These are phyloP conservation scores for Alsophila aescularia DNA, from an alignment of 2,888 invertebrate genomes.

Conservation along the genomic window DNA sequence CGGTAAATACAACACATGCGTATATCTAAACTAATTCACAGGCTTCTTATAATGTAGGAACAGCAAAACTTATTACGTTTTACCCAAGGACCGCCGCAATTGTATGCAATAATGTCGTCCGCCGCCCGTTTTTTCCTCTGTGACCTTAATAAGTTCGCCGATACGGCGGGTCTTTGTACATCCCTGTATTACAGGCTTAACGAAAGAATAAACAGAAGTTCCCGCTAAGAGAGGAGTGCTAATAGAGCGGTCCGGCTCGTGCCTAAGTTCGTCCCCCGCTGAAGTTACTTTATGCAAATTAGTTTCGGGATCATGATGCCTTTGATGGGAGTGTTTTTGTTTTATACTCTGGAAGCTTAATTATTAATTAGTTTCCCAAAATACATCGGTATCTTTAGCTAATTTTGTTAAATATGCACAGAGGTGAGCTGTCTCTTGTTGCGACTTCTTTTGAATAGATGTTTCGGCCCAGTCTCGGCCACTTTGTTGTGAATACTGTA, in stretches of 20 bases:
- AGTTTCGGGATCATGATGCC: constrained; percentile 46
- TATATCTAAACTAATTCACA: too few relatives aligned
- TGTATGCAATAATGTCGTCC: background rate
- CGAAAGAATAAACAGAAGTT: constrained; percentile 34
- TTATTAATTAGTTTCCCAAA: constrained; percentile 23
- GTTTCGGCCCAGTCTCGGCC: too few relatives aligned
- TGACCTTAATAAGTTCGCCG: constrained; percentile 18
- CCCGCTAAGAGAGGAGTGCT: constrained; percentile 42
- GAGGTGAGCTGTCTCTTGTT: background rate
- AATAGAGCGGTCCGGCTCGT: constrained; percentile 41
- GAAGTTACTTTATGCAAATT: constrained; percentile 54
- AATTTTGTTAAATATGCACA: background rate
- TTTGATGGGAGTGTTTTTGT: constrained; percentile 49
- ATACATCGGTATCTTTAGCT: background rate
- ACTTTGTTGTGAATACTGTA: too few relatives aligned
- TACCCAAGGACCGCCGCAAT: background rate
- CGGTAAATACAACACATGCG: too few relatives aligned
- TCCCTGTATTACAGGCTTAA: constrained; percentile 22
- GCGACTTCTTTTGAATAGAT: background rate
- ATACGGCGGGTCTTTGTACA: constrained; percentile 12
- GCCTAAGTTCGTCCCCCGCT: constrained; percentile 38
- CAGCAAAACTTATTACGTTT: background rate
- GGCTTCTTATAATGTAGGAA: background rate
- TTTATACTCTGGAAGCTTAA: constrained; percentile 25
- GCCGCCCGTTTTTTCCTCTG: constrained; percentile 8